Base-by-base conservation (phyloP, 1,140 invertebrate species). In the Drosophila subobscura region DNA sequence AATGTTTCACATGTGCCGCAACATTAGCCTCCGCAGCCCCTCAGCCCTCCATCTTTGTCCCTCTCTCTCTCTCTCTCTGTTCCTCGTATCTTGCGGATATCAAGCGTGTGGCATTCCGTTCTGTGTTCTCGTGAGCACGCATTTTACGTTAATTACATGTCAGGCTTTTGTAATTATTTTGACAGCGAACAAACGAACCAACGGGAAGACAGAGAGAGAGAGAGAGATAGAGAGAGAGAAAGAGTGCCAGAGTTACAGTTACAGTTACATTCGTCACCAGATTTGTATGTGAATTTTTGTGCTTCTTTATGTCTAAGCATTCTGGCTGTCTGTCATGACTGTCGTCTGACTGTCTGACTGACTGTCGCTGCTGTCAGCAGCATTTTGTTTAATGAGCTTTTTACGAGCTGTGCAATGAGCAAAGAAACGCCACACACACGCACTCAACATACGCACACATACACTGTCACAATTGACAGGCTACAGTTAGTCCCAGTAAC, bases 131-230 rank as follows among this genome's bases (percentile, higher is more conserved):
- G 33, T 37, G 55, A 37, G 51, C 54, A 66, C 77, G 77, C 81
- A 75, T 86, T 88, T 81, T 58, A 81, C 76, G 77, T 86, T 88
- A 86, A 86, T 86, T 88, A 86, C 81, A 78, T 86, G 83, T 81
- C 74, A 78, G 64, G 81, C 54, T 63, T 74, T 77, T 78, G 81
- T 86, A 86, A 88, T 86, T 88, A 86, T 88, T 86, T 88, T 80
- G 77, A 86, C 80, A 81, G 68, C 54, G 46, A 65, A 76, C 44
- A 10, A 10, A 37, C 8, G 33, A 37, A 10, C 0, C 3, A 37
- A 37, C 33, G 33, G 10, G 33, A 37, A 37, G 23, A 40, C 37
- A 54, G 8, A 42, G 2, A 42, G 20, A 56, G 2, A 12, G 44
- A 49, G 20, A 33, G 23, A 37, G 42, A 54, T 12, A 42, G 2